Evolutionary conservation across 2,797 vertebrate species (phyloP).

Genomic region (Periparus ater): DNA sequence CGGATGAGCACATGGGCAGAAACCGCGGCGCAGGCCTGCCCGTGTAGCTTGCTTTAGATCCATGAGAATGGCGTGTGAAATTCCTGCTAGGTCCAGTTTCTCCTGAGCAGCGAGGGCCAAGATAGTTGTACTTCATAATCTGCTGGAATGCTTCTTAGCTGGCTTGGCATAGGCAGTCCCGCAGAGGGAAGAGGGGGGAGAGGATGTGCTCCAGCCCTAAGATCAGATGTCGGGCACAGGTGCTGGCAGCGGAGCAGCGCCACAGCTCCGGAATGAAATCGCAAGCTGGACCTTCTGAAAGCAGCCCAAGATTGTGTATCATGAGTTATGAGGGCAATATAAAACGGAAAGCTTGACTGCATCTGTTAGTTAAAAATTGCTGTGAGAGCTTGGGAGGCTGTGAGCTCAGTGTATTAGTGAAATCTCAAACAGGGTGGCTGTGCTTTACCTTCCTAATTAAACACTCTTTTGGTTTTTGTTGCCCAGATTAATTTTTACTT

Average conservation of each 20-base stretch:
- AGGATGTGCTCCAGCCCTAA: slow-evolving; percentile 58
- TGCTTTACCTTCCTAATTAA: not conserved
- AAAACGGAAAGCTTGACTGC: slow-evolving; percentile 59
- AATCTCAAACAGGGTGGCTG: not conserved
- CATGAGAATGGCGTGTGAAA: slow-evolving; percentile 58
- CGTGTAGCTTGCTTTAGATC: slow-evolving; percentile 8
- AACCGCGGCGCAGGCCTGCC: slow-evolving; percentile 10
- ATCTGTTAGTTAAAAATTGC: slow-evolving; percentile 65
- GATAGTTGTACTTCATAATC: slow-evolving; percentile 70
- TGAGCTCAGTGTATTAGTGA: not conserved
- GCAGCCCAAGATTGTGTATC: slow-evolving; percentile 65
- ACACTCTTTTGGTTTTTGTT: not conserved
- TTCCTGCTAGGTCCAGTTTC: slow-evolving; percentile 70
- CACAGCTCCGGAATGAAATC: slow-evolving; percentile 48
- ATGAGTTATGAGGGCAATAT: slow-evolving; percentile 66
- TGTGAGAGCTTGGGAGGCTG: slow-evolving; percentile 15
- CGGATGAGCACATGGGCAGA: slow-evolving; percentile 50
- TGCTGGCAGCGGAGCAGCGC: slow-evolving; percentile 40
- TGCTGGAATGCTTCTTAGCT: slow-evolving; percentile 68
- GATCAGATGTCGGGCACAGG: slow-evolving; percentile 73
- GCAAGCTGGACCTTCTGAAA: slow-evolving; percentile 56
- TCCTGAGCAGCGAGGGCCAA: slow-evolving; percentile 58
- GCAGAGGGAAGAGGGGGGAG: slow-evolving; percentile 30
- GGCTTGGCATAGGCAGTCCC: slow-evolving; percentile 12
- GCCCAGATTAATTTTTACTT: not conserved